A percentile compares a stretch with the other conserved stretches of the same genome.
Conservation (phyloP, 2,797 vertebrate genomes). For the Melanogrammus aeglefinus region DNA sequence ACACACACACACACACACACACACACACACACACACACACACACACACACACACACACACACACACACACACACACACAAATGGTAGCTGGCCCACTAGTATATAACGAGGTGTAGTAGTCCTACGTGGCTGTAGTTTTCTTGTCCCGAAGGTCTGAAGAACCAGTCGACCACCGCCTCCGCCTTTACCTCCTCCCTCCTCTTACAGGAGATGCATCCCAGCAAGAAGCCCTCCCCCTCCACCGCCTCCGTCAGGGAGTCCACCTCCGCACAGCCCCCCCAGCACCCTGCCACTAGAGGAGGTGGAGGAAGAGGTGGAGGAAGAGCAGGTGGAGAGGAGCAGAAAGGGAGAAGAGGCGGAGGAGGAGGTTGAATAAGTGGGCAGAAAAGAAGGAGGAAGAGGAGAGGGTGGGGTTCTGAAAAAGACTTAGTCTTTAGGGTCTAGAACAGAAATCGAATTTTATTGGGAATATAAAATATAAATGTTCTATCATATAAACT, state of each 20-base stretch:
- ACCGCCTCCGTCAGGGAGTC: constrained; percentile 86
- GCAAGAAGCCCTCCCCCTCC: constrained; percentile 72
- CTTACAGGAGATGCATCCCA: constrained; percentile 91
- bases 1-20: background rate
- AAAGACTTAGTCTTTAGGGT: background rate
- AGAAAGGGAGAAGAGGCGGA: background rate
- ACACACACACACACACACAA: background rate
- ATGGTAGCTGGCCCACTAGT: background rate
- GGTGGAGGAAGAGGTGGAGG: too few relatives aligned
- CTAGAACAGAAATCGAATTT: background rate
- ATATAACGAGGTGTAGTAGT: background rate
- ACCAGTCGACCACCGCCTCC: constrained; percentile 77
- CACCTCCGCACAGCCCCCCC: constrained; percentile 83
- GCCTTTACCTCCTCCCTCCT: constrained; percentile 79
- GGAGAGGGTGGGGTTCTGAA: background rate
- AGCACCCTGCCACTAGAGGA: constrained; percentile 64
- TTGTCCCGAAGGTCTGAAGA: constrained; percentile 71
- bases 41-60: background rate
- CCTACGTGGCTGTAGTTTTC: constrained; percentile 71
- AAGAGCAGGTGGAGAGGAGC: background rate
- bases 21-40: too few relatives aligned
- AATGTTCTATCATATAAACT: background rate
- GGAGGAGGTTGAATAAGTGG: background rate
- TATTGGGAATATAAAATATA: background rate
- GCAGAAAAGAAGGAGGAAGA: background rate